These are phyloP conservation scores for Lemur catta DNA, from an alignment of 2,797 vertebrate genomes.

Conservation along the genomic window DNA sequence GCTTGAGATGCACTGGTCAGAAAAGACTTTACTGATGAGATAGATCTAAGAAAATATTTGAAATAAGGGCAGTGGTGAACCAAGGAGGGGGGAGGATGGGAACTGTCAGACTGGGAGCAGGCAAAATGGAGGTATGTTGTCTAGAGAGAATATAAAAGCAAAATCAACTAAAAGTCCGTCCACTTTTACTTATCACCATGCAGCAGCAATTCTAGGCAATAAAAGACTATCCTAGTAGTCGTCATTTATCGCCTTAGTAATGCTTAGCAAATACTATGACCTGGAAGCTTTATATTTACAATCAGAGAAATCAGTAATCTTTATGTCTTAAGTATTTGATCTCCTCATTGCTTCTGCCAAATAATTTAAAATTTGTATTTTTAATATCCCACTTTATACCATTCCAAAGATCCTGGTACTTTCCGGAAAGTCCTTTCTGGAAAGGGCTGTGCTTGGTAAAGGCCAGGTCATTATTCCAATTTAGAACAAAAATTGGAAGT, in stretches of 20 bases:
- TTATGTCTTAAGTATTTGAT: neutral
- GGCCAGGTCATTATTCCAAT: neutral
- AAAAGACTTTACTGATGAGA: neutral
- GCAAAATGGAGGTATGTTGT: neutral
- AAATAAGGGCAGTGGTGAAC: neutral
- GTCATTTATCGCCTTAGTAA: neutral
- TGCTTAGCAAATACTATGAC: neutral
- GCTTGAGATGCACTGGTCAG: neutral
- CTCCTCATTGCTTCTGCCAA: neutral
- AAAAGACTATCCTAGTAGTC: neutral
- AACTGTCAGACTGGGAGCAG: fast-evolving
- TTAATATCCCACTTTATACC: neutral
- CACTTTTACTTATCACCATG: neutral
- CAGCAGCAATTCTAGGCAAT: neutral
- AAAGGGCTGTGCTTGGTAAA: neutral
- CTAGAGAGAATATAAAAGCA: neutral
- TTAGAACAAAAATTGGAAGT: neutral
- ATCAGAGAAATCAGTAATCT: neutral
- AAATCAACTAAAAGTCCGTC: neutral
- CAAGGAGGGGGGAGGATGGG: fast-evolving
- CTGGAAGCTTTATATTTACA: neutral
- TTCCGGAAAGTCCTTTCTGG: conserved; percentile 11
- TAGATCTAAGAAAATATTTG: neutral
- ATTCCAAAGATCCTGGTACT: neutral
- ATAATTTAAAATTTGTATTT: neutral